A percentile compares a stretch with the other conserved stretches of the same genome.
Conservation (phyloP, 1,140 invertebrate genomes). For the Oryctes rhinoceros region DNA sequence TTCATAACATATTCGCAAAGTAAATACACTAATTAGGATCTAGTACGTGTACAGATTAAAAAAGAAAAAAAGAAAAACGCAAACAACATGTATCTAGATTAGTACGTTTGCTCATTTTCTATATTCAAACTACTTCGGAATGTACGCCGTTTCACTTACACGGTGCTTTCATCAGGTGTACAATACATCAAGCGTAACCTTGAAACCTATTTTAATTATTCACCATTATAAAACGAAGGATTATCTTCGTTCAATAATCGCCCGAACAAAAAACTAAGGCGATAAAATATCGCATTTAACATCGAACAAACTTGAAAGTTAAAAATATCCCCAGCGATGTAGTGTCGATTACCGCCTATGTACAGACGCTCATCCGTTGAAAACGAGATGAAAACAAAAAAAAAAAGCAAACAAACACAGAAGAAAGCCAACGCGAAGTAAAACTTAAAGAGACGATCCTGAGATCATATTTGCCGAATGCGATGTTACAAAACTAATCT, state of each 20-base stretch:
- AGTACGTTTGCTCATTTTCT: no score
- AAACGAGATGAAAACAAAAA: neutral
- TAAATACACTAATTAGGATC: no score
- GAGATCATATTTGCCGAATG: slow-evolving; percentile 7
- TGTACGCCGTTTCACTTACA: neutral
- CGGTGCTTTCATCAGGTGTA: neutral
- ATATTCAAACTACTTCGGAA: neutral
- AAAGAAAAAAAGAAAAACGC: no score
- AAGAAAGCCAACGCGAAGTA: slow-evolving; percentile 18
- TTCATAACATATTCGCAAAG: no score
- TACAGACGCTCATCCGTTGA: neutral
- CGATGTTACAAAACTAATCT: slow-evolving; percentile 12
- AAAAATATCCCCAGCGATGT: slow-evolving; percentile 29
- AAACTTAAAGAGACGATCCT: neutral
- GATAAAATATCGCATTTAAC: slow-evolving; percentile 19
- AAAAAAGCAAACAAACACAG: neutral
- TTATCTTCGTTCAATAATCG: slow-evolving; percentile 12
- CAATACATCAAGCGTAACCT: neutral
- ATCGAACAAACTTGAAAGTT: slow-evolving; percentile 22
- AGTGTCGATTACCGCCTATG: neutral
- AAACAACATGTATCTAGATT: no score
- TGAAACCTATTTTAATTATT: slow-evolving; percentile 34
- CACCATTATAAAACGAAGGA: slow-evolving; percentile 30
- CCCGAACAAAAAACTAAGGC: neutral
- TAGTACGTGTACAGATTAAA: no score